A percentile compares a stretch with the other conserved stretches of the same genome.
Evolutionary conservation across 2,113 vertebrate species (phyloP).

Genomic region (Enhydra lutris): DNA sequence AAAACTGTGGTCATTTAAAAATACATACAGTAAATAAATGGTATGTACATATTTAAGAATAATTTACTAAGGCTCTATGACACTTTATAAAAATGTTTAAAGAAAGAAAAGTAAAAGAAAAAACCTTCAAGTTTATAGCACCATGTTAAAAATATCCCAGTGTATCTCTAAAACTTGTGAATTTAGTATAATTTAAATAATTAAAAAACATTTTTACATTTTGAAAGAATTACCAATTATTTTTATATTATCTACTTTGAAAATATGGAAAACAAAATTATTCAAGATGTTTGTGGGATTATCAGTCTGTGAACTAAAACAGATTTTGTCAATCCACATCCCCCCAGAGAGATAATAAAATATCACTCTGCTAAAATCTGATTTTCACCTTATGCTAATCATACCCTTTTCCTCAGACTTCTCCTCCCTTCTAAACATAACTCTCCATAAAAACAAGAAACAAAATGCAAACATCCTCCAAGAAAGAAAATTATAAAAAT

Average conservation of each 20-base stretch:
- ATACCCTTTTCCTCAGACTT: background rate
- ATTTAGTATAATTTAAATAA: slow-evolving; percentile 17
- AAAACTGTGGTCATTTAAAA: slow-evolving; percentile 34
- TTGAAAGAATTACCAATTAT: slow-evolving; percentile 43
- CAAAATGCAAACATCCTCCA: background rate
- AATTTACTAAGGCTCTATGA: background rate
- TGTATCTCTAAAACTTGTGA: background rate
- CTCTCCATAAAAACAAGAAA: background rate
- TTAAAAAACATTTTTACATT: slow-evolving; percentile 7
- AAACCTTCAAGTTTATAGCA: background rate
- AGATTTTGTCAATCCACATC: slow-evolving; percentile 19
- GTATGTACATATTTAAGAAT: slow-evolving; percentile 14
- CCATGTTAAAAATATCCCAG: slow-evolving; percentile 30
- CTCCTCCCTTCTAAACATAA: background rate
- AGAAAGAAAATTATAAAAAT: background rate
- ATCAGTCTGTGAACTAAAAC: background rate
- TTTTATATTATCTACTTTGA: slow-evolving; percentile 38
- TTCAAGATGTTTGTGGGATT: background rate
- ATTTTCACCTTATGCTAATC: slow-evolving; percentile 48
- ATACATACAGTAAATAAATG: background rate
- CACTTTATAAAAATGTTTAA: background rate
- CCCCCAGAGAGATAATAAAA: slow-evolving; percentile 26
- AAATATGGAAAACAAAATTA: slow-evolving; percentile 30
- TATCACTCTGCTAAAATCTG: slow-evolving; percentile 29
- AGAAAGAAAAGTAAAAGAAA: background rate